Percentiles rank a stretch among this genome's conserved stretches.
These are phyloP conservation scores for Brachypodius melanocephalos DNA, from an alignment of 2,113 vertebrate genomes.

Conservation along the genomic window DNA sequence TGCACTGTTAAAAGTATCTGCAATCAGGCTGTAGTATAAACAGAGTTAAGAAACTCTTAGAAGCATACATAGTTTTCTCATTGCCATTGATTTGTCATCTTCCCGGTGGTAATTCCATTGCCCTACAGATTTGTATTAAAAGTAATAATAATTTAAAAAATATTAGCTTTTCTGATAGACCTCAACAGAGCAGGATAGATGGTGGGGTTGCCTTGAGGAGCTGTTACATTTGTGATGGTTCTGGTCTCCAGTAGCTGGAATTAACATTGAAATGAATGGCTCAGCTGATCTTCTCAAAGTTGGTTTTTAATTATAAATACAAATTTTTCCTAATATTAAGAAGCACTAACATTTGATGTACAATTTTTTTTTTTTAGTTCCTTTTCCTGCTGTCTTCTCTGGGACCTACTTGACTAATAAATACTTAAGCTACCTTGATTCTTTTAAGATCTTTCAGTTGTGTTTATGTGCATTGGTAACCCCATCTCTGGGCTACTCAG, in stretches of 20 bases:
- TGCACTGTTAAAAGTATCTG: background rate
- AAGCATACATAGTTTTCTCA: accelerated
- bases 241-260: background rate
- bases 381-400: background rate
- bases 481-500: background rate
- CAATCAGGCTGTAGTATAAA: background rate
- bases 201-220: background rate
- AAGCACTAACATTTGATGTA: background rate
- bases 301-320: background rate
- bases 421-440: background rate
- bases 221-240: background rate
- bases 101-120: background rate
- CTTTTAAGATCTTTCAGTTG: background rate
- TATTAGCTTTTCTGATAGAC: background rate
- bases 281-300: background rate
- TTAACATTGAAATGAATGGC: background rate
- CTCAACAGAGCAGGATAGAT: background rate
- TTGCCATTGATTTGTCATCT: background rate
- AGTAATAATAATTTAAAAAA: background rate
- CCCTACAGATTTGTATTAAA: background rate
- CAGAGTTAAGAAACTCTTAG: background rate
- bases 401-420: background rate
- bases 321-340: background rate
- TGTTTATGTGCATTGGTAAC: accelerated
- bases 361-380: accelerated